phyloP scores from a whole-genome alignment of 2,113 vertebrate genomes.

The Leucoraja erinaceus region DNA sequence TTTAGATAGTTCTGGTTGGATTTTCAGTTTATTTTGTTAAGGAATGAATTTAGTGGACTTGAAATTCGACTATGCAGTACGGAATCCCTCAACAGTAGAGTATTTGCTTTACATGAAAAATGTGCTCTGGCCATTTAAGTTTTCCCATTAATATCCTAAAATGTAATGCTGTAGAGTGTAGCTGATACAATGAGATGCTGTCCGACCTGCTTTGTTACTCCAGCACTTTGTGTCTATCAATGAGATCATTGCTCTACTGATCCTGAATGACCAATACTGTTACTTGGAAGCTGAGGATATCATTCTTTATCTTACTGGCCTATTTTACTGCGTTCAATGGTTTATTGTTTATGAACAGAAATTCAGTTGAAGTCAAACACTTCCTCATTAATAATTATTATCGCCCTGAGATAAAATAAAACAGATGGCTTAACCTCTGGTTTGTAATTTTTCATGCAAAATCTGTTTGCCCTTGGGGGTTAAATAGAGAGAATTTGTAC shows the following conservation, averaged over 20 bases:
- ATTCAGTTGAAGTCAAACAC: not conserved
- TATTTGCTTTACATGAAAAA: not conserved
- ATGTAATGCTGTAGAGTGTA: not conserved
- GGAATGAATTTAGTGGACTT: not conserved
- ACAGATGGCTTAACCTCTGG: constrained; percentile 32
- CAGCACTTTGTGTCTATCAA: not conserved
- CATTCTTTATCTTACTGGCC: not conserved
- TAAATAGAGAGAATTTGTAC: not conserved
- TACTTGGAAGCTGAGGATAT: not conserved
- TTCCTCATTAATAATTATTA: constrained; percentile 25
- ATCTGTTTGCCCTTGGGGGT: constrained; percentile 16
- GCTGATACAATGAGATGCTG: no score
- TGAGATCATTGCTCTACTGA: not conserved
- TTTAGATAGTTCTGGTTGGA: not conserved
- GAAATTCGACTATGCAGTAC: no score
- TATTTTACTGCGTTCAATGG: not conserved
- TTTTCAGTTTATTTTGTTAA: not conserved
- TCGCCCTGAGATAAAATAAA: not conserved
- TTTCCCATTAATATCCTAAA: not conserved
- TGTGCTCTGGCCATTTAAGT: not conserved
- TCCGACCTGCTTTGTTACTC: no score
- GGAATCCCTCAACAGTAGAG: no score
- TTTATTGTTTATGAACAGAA: constrained; percentile 6
- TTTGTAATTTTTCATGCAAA: constrained; percentile 20
- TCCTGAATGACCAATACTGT: not conserved